Evolutionary conservation across 2,113 vertebrate species (phyloP), one percentile per base, ranked within the genome.

Genomic region (Meleagris gallopavo): DNA sequence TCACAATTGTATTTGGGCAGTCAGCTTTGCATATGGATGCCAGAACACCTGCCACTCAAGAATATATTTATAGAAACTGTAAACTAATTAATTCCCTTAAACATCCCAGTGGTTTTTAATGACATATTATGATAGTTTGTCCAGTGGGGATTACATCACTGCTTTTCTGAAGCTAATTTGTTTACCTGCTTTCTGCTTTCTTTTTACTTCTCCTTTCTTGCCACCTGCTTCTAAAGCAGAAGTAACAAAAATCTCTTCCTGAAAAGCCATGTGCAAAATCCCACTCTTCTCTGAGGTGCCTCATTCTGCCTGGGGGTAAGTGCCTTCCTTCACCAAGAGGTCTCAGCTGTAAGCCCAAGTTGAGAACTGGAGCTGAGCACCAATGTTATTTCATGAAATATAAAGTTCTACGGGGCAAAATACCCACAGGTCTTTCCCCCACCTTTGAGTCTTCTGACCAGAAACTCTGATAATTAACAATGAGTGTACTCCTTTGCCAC

Each of bases 61-160:
- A 92, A 88, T 43, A 3, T 87, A 94, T 96, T 97, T 97, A 92
- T 89, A 94, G 87, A 96, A 95, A 81, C n/a, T 86, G 45, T 93
- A 97, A 98, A 94, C 83, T 90, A 91, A 91, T 97, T 96, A 93
- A 92, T 95, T 95, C 50, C 18, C 84, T 89, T 93, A 95, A 97
- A 93, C 22, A 81, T 54, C 50, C 55, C 71, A 29, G 73, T 48
- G 54, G 15, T 70, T 96, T 97, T 93, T 92, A 94, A 88, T 83
- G 76, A 87, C 71, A 76, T 57, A 90, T 62, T 92, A 84, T 94
- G 41, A 64, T 93, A 80, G 40, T 62, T 32, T 79, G 71, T 92
- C 79, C 74, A 67, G 64, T 58, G 80, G 71, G 55, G 75, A 71
- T 95, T 95, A 16, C 46, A 79, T 74, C 64, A 89, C 38, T 75